Percentiles rank a stretch among this genome's conserved stretches.
These are phyloP conservation scores for Crotalus helleri DNA, from an alignment of 2,113 vertebrate genomes.

Conservation along the genomic window DNA sequence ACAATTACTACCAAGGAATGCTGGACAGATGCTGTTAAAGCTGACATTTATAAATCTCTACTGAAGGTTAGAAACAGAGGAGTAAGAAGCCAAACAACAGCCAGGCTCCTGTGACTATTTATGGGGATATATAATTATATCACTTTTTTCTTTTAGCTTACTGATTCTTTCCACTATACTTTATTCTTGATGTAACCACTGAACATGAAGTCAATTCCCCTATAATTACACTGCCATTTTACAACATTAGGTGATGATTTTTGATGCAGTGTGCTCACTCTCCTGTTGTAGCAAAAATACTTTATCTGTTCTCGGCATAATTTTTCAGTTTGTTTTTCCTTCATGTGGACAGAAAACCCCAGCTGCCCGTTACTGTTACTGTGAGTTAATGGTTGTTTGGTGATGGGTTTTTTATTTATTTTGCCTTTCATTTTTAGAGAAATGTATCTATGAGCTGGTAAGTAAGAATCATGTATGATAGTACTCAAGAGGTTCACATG, in stretches of 20 bases:
- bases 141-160: background rate
- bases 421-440: background rate
- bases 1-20: constrained; percentile 42
- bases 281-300: background rate
- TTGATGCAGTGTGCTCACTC: background rate
- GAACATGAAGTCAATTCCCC: background rate
- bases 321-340: background rate
- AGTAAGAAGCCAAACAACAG: constrained; percentile 23
- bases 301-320: background rate
- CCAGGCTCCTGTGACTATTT: constrained; percentile 5
- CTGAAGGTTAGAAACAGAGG: constrained; percentile 34
- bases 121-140: constrained; percentile 14
- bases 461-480: background rate
- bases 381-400: background rate
- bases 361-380: background rate
- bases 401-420: background rate
- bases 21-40: constrained; percentile 52
- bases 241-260: constrained; percentile 14
- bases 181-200: constrained; percentile 21
- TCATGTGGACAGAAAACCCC: background rate
- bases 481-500: background rate
- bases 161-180: constrained; percentile 18
- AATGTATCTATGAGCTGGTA: background rate
- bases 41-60: constrained; percentile 51
- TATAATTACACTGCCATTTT: constrained; percentile 25